These are phyloP conservation scores for Pammene aurita DNA, from an alignment of 2,888 invertebrate genomes.

Conservation along the genomic window DNA sequence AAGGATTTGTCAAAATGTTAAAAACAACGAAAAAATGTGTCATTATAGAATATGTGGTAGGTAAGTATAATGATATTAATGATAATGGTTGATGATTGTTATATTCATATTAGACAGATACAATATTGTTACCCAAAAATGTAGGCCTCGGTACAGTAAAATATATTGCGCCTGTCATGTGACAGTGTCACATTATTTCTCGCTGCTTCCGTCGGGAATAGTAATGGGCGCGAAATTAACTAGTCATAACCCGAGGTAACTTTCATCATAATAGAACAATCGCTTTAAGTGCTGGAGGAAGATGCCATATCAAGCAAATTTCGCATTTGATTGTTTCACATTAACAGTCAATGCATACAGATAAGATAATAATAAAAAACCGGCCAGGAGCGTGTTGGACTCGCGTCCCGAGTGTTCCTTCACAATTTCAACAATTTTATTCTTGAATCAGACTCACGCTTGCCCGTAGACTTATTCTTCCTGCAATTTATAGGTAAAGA, in stretches of 20 bases:
- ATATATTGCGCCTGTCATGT: slow-evolving; percentile 28
- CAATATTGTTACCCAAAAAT: not conserved
- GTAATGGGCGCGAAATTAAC: slow-evolving; percentile 37
- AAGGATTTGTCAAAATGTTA: too few species aligned
- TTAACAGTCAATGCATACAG: not conserved
- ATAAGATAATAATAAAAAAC: not conserved
- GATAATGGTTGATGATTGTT: not conserved
- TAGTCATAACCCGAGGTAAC: slow-evolving; percentile 25
- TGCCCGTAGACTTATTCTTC: too few species aligned
- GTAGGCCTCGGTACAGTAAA: slow-evolving; percentile 8
- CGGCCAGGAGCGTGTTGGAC: too few species aligned
- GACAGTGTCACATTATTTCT: slow-evolving; percentile 28
- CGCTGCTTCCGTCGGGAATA: slow-evolving; percentile 24
- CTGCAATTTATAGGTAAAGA: too few species aligned
- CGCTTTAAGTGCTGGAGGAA: slow-evolving; percentile 13
- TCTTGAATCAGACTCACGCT: too few species aligned
- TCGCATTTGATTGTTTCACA: not conserved
- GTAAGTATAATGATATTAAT: not conserved
- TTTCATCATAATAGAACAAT: slow-evolving; percentile 24
- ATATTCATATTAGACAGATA: not conserved
- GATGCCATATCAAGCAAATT: not conserved
- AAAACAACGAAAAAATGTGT: too few species aligned
- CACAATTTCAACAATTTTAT: too few species aligned
- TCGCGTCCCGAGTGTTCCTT: too few species aligned
- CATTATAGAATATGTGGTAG: too few species aligned